phyloP scores from a whole-genome alignment of 1,140 invertebrate genomes.

The Drosophila arawakana region DNA sequence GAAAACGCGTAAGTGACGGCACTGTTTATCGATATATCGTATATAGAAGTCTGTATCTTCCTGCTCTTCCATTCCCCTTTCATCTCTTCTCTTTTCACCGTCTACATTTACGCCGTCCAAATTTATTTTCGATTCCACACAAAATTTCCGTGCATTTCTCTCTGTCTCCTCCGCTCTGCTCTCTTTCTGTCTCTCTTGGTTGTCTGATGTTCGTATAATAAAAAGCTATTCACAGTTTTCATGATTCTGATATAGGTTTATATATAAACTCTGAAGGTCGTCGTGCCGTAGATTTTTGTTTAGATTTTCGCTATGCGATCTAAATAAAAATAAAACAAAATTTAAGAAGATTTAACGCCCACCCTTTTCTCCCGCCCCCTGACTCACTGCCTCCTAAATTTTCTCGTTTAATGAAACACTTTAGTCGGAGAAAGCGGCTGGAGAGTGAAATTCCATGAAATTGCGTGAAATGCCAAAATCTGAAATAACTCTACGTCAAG shows the following conservation, averaged over 20 bases:
- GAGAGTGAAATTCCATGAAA: slow-evolving; percentile 68
- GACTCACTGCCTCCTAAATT: too few species aligned
- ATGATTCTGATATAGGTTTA: slow-evolving; percentile 57
- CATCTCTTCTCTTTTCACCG: slow-evolving; percentile 29
- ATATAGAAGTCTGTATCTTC: slow-evolving; percentile 56
- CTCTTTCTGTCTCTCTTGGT: slow-evolving; percentile 40
- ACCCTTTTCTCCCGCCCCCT: slow-evolving; percentile 18
- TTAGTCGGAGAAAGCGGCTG: slow-evolving; percentile 50
- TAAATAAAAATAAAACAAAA: slow-evolving; percentile 56
- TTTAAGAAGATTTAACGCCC: slow-evolving; percentile 22
- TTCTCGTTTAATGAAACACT: slow-evolving; percentile 8
- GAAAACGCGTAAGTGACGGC: too few species aligned
- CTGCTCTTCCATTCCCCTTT: slow-evolving; percentile 30
- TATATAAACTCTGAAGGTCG: slow-evolving; percentile 80
- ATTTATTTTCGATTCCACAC: slow-evolving; percentile 74
- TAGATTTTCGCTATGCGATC: slow-evolving; percentile 71
- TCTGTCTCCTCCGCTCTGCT: slow-evolving; percentile 32
- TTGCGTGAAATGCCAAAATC: slow-evolving; percentile 29
- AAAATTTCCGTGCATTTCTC: slow-evolving; percentile 33
- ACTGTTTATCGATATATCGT: too few species aligned
- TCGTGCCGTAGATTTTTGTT: slow-evolving; percentile 72
- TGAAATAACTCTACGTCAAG: slow-evolving; percentile 21
- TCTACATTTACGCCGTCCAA: slow-evolving; percentile 69
- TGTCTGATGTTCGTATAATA: slow-evolving; percentile 51
- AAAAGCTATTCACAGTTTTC: slow-evolving; percentile 74